Percentiles rank a stretch among this genome's conserved stretches.
Conservation (phyloP, 2,888 invertebrate species). For the Parasteatoda lunata region DNA sequence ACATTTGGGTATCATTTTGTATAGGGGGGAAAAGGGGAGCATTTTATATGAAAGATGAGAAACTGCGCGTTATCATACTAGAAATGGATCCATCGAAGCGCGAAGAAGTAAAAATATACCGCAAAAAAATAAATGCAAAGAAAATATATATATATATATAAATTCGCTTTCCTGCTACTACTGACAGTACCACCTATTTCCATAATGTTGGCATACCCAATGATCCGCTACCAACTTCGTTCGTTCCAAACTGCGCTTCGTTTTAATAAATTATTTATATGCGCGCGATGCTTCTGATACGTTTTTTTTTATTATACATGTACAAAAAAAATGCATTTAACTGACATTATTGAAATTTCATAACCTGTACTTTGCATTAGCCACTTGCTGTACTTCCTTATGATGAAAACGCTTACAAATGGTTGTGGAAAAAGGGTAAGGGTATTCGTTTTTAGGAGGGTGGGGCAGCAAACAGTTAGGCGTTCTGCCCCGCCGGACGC, state of each 20-base stretch:
- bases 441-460: neutral
- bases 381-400: neutral
- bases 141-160: neutral
- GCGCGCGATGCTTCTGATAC: neutral
- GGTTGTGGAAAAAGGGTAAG: neutral
- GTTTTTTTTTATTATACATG: neutral
- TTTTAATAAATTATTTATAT: slow-evolving; percentile 58
- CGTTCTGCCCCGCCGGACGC: neutral
- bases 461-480: neutral
- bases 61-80: neutral
- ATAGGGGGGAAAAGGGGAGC: neutral
- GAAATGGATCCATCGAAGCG: neutral
- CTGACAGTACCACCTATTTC: slow-evolving; percentile 12
- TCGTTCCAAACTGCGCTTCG: neutral
- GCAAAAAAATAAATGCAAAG: neutral
- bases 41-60: neutral
- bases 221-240: slow-evolving; percentile 14
- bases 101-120: neutral
- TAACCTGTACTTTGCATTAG: slow-evolving; percentile 36
- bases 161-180: neutral
- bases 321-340: no score
- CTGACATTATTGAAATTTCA: slow-evolving; percentile 50
- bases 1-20: neutral
- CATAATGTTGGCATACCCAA: slow-evolving; percentile 36
- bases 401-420: neutral